These are phyloP conservation scores for Pteria penguin DNA, from an alignment of 2,888 invertebrate genomes.

Conservation along the genomic window DNA sequence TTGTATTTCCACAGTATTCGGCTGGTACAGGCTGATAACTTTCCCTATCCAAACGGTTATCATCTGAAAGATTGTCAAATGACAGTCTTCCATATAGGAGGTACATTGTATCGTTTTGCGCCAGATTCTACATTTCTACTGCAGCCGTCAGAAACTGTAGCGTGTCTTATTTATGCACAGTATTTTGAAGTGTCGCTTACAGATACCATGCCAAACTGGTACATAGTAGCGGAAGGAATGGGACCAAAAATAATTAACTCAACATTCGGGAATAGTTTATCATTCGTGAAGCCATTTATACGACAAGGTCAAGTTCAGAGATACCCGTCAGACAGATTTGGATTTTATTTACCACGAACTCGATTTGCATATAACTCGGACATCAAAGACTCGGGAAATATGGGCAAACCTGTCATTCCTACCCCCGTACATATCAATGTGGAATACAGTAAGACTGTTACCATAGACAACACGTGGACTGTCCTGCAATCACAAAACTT, in stretches of 20 bases:
- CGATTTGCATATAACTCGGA: constrained; percentile 39
- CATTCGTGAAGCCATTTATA: constrained; percentile 31
- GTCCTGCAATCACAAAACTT: constrained; percentile 51
- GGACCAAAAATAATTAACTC: constrained; percentile 13
- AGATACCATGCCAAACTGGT: constrained; percentile 48
- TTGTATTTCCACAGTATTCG: constrained; percentile 63
- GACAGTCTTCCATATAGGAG: constrained; percentile 56
- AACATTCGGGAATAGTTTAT: constrained; percentile 15
- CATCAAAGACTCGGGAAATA: constrained; percentile 35
- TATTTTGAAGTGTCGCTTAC: constrained; percentile 33
- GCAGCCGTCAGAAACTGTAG: neutral
- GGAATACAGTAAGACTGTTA: constrained; percentile 13
- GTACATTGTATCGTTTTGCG: constrained; percentile 58
- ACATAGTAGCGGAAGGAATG: constrained; percentile 31
- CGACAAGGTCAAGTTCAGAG: constrained; percentile 30
- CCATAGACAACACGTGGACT: constrained; percentile 49
- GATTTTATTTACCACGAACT: constrained; percentile 27
- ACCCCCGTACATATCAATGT: constrained; percentile 45
- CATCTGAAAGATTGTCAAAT: constrained; percentile 43
- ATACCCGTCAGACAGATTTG: constrained; percentile 33
- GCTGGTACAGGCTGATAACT: constrained; percentile 32
- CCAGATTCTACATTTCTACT: constrained; percentile 35
- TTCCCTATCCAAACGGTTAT: constrained; percentile 17
- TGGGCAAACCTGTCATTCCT: constrained; percentile 42
- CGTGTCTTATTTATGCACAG: constrained; percentile 20